Percentiles rank a stretch among this genome's conserved stretches.
Conservation (phyloP, 2,888 invertebrate genomes). For the Noctua janthina region DNA sequence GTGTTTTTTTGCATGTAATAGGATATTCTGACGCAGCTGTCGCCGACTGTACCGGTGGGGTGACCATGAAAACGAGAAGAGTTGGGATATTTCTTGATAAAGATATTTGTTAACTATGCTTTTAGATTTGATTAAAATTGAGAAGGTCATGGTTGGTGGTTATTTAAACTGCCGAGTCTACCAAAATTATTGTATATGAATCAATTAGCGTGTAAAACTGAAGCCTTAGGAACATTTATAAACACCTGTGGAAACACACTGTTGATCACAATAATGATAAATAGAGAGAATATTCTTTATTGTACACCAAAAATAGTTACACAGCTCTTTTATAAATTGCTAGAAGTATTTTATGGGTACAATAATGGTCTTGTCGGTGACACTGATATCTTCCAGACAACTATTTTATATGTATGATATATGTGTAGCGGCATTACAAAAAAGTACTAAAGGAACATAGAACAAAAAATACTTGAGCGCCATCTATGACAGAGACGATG, state of each 20-base stretch:
- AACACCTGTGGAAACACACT: neutral
- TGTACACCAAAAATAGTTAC: neutral
- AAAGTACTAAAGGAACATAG: too few relatives aligned
- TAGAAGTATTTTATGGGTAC: neutral
- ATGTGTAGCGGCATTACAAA: too few relatives aligned
- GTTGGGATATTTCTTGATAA: neutral
- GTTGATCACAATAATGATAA: neutral
- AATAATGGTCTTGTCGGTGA: neutral
- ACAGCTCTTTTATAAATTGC: neutral
- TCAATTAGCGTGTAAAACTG: neutral
- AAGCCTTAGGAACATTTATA: neutral
- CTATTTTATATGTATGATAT: neutral
- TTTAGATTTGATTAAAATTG: neutral
- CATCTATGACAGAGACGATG: too few relatives aligned
- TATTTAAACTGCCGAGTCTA: neutral
- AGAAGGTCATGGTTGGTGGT: neutral
- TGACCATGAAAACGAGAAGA: conserved; percentile 19
- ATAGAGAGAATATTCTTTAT: neutral
- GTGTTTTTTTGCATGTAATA: conserved; percentile 64
- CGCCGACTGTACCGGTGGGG: conserved; percentile 47
- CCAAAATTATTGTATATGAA: neutral
- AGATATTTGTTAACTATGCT: neutral
- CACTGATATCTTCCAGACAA: neutral
- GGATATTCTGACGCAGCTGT: conserved; percentile 66
- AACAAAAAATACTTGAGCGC: too few relatives aligned